Base-by-base conservation (phyloP, 1,140 invertebrate genomes). In the Holotrichia oblita region DNA sequence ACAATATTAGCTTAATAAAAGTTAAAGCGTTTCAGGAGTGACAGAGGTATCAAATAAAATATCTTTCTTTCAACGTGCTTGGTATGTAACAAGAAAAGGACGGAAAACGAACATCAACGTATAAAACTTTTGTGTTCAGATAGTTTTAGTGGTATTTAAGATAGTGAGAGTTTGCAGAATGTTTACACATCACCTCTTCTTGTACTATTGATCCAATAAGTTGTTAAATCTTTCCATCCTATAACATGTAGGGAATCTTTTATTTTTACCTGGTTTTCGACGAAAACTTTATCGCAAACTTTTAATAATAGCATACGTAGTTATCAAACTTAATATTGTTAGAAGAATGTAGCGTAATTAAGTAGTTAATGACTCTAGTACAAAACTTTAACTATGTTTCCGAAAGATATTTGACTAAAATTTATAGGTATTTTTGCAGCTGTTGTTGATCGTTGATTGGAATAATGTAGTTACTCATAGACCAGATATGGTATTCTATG, bases 161-260 rank as follows among this genome's bases (percentile, higher is more conserved):
- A n/a, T 6, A 55, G 48, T 55, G 48, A 55, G 48, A 55, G n/a
- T 55, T 55, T 55, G 48, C n/a, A 6, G 12, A 6, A 17, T 55
- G 48, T 55, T 55, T 55, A 55, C 48, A 55, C 48, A 17, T 55
- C 48, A 6, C n/a, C n/a, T 55, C n/a, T 55, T 14, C 2, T 17
- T 55, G 14, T n/a, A n/a, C n/a, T n/a, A n/a, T n/a, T n/a, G n/a
- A n/a, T 55, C 48, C 48, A 55, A 69, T 69, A 69, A 69, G n/a
- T n/a, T n/a, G 61, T 69, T 69, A 69, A 69, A 69, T 20, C 61
- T 24, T 6, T 61, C 59, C n/a, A n/a, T n/a, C 59, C 17, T 9
- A 8, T 27, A 22, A 9, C 61, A 7, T 9, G 6, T 7, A 69
- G 22, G 0, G 6, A 22, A 69, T 69, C 22, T 20, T 69, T 27